Evolutionary conservation across 2,113 vertebrate species (phyloP), one percentile per base, ranked within the genome.

Genomic region (Murina feae): DNA sequence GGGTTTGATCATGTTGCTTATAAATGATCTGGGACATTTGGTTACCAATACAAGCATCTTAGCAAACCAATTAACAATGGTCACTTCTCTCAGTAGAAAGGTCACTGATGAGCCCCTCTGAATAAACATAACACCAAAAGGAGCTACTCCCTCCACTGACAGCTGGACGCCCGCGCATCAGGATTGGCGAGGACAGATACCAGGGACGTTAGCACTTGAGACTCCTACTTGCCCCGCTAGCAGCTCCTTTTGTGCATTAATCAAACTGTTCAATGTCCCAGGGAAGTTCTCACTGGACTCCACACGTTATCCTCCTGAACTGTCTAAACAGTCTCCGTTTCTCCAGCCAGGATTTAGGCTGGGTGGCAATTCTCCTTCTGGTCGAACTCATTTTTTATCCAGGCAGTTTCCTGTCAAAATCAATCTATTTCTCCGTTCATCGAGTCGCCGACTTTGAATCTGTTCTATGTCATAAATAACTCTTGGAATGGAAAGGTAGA

Each of bases 401-500:
- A 35, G 32, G 47, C 9, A 14, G 65, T 78, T 93, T 94, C 86
- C 72, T 94, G 89, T 93, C 95, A 84, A 95, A 97, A 94, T 93
- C 89, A 91, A 94, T 96, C 95, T 95, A 76, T 71, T 93, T 89
- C 76, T 83, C 83, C 21, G 66, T 95, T 80, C 93, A 93, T 93
- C 89, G 93, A 86, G 83, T 76, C 93, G 95, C 83, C 86, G 71
- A n/a, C 51, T 91, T 94, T 94, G 75, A 95, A 91, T 96, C 75
- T 96, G 51, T 53, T 81, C 74, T 60, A 63, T 55, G 69, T 96
- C 89, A 96, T 87, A 93, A 96, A 96, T 97, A 95, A 89, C 76
- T 83, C 53, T 49, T 89, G 75, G 66, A 91, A 93, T 35, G 32
- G 39, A 80, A 65, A 90, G 39, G 84, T 89, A 95, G 90, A 76